phyloP scores from a whole-genome alignment of 2,888 invertebrate species.

The Mythimna pallens region DNA sequence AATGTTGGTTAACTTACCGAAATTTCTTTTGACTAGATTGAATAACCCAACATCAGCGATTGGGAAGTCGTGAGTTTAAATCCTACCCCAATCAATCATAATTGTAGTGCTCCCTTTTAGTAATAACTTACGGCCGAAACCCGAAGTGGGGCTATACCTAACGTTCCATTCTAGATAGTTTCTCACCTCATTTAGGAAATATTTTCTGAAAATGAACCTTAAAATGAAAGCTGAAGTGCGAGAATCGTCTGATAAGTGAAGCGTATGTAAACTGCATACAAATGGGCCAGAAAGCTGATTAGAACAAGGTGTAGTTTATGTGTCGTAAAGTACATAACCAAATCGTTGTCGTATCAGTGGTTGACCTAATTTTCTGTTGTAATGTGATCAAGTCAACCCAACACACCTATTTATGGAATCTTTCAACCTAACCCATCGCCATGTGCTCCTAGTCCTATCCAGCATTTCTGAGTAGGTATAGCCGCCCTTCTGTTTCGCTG shows the following conservation, averaged over 20 bases:
- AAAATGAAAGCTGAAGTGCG: not conserved
- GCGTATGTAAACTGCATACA: not conserved
- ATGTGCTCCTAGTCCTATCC: slow-evolving; percentile 27
- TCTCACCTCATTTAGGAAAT: not conserved
- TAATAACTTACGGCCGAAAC: slow-evolving; percentile 12
- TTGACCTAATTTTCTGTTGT: slow-evolving; percentile 51
- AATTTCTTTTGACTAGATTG: slow-evolving; percentile 55
- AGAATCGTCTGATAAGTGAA: not conserved
- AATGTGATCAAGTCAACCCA: slow-evolving; percentile 46
- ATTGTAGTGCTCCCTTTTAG: slow-evolving; percentile 48
- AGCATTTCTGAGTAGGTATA: slow-evolving; percentile 11
- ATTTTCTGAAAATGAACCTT: not conserved
- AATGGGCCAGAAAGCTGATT: not conserved
- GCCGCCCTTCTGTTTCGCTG: slow-evolving; percentile 17
- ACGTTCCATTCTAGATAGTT: not conserved
- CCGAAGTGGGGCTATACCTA: slow-evolving; percentile 22
- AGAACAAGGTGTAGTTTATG: slow-evolving; percentile 27
- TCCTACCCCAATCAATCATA: slow-evolving; percentile 44
- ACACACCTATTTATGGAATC: slow-evolving; percentile 13
- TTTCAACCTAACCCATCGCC: slow-evolving; percentile 40
- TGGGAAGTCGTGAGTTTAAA: slow-evolving; percentile 56
- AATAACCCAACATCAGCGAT: slow-evolving; percentile 55
- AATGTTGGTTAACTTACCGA: slow-evolving; percentile 32
- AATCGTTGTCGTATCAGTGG: slow-evolving; percentile 43
- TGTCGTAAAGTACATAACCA: slow-evolving; percentile 27